Percentiles rank a stretch among this genome's conserved stretches.
phyloP scores from a whole-genome alignment of 1,140 invertebrate species.

The Drosophila melanica region DNA sequence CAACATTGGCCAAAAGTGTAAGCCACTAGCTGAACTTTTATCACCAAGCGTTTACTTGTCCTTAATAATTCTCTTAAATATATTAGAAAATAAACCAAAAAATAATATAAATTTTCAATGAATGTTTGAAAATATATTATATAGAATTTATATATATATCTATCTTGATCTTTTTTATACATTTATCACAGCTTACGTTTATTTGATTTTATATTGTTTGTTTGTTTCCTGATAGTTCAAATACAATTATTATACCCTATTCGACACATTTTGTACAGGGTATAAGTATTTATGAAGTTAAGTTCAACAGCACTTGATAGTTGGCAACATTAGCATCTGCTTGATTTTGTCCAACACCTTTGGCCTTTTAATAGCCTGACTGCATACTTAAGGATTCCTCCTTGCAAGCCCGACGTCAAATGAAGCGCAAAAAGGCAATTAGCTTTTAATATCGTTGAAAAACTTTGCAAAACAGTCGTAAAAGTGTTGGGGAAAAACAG shows the following conservation, averaged over 20 bases:
- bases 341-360: conserved; percentile 21
- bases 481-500: conserved; percentile 35
- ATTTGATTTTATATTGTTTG: too few relatives aligned
- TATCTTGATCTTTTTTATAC: too few relatives aligned
- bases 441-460: conserved; percentile 54
- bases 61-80: not conserved
- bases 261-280: not conserved
- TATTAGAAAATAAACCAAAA: too few relatives aligned
- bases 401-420: not conserved
- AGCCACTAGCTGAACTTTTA: not conserved
- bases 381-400: conserved; percentile 15
- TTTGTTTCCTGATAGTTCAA: too few relatives aligned
- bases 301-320: conserved; percentile 42
- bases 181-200: too few relatives aligned
- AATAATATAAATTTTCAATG: too few relatives aligned
- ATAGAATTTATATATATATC: too few relatives aligned
- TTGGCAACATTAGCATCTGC: conserved; percentile 46
- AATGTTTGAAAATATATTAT: too few relatives aligned
- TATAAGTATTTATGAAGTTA: not conserved
- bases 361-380: conserved; percentile 47
- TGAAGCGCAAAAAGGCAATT: conserved; percentile 54
- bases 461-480: conserved; percentile 55
- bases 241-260: not conserved
- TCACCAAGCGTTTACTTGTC: not conserved
- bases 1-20: not conserved